A percentile compares a stretch with the other conserved stretches of the same genome.
Evolutionary conservation across 1,140 invertebrate species (phyloP).

Genomic region (Venturia canescens): DNA sequence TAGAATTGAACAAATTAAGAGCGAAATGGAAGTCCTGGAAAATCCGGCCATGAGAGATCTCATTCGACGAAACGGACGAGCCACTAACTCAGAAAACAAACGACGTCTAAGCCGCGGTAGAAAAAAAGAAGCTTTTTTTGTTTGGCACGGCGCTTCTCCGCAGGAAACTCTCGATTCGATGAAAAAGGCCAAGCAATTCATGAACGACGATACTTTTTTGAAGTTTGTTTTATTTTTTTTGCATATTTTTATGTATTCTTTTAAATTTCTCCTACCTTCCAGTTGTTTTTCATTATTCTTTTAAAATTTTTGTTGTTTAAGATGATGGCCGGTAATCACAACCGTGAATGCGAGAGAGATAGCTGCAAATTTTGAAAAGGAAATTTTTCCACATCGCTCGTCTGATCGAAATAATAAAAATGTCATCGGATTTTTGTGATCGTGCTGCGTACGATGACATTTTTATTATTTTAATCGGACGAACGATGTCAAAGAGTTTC

Average conservation of each 20-base stretch:
- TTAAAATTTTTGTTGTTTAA: neutral
- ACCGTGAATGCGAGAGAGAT: no score
- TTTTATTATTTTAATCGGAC: no score
- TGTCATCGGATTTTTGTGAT: no score
- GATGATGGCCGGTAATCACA: no score
- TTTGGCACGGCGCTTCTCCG: slow-evolving; percentile 75
- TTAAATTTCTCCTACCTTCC: neutral
- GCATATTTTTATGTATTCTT: neutral
- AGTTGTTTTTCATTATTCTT: neutral
- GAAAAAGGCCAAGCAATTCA: slow-evolving; percentile 68
- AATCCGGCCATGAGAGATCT: slow-evolving; percentile 79
- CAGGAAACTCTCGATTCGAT: slow-evolving; percentile 75
- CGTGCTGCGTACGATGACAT: no score
- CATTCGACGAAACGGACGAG: slow-evolving; percentile 64
- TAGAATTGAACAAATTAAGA: slow-evolving; percentile 79
- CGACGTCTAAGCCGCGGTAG: slow-evolving; percentile 56
- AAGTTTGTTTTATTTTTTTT: slow-evolving; percentile 61
- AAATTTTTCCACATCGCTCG: no score
- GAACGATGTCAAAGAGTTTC: no score
- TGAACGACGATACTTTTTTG: slow-evolving; percentile 67
- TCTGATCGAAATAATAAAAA: no score
- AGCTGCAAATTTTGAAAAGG: no score
- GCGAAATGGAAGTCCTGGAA: slow-evolving; percentile 80
- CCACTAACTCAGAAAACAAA: slow-evolving; percentile 60
- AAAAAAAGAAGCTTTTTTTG: slow-evolving; percentile 72